Percentiles rank a stretch among this genome's conserved stretches.
These are phyloP conservation scores for Amiota minor DNA, from an alignment of 2,888 invertebrate genomes.

Conservation along the genomic window DNA sequence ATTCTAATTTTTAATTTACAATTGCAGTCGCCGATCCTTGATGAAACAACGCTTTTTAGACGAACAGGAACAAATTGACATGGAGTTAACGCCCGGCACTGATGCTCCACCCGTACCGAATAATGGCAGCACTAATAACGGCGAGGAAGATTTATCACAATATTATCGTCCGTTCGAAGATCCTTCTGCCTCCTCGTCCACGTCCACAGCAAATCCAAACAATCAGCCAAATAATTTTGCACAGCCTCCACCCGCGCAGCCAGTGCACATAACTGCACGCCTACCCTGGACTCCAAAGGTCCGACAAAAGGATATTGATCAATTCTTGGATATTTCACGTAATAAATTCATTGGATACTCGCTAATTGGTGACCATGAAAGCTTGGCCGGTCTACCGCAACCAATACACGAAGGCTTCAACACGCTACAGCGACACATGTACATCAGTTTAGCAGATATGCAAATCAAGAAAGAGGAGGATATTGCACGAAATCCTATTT, in stretches of 20 bases:
- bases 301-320: slow-evolving; percentile 92
- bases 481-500: slow-evolving; percentile 91
- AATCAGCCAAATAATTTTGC: slow-evolving; percentile 63
- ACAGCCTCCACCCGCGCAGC: slow-evolving; percentile 57
- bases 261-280: slow-evolving; percentile 73
- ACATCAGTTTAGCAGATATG: slow-evolving; percentile 92
- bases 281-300: slow-evolving; percentile 98
- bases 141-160: slow-evolving; percentile 75
- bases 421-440: slow-evolving; percentile 90
- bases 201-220: slow-evolving; percentile 64
- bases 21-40: slow-evolving; percentile 75
- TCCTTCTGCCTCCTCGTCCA: slow-evolving; percentile 65
- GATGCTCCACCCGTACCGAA: slow-evolving; percentile 54
- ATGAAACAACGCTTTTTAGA: slow-evolving; percentile 95
- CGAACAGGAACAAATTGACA: slow-evolving; percentile 83
- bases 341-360: slow-evolving; percentile 97
- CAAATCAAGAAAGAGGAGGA: slow-evolving; percentile 94
- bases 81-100: slow-evolving; percentile 79
- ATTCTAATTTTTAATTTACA: background rate
- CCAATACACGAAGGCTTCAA: slow-evolving; percentile 97
- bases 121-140: slow-evolving; percentile 42
- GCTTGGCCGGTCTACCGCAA: slow-evolving; percentile 94
- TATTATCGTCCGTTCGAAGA: slow-evolving; percentile 73
- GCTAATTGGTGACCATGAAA: slow-evolving; percentile 87
- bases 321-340: slow-evolving; percentile 91